Base-by-base conservation (phyloP, 2,113 vertebrate species). In the Myodes glareolus region DNA sequence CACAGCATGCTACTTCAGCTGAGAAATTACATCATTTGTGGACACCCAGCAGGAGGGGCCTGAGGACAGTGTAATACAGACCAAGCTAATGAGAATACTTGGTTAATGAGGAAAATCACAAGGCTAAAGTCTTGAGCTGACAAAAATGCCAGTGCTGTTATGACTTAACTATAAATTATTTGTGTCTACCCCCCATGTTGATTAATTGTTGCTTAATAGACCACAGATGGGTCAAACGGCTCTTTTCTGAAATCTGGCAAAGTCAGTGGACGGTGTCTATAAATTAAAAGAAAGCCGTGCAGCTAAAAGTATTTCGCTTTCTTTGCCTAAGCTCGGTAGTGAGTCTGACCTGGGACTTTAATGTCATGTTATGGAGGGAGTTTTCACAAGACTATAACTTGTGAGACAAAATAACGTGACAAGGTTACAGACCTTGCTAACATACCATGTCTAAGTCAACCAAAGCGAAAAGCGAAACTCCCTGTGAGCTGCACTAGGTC, bases 21-120 rank as follows among this genome's bases (percentile, higher is more conserved):
- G 75, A 76, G 47, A 70, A 85, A 76, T 96, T 95, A 91, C 72
- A 61, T 95, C 94, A 94, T 91, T 52, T 86, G 55, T 96, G 50
- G 86, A 72, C 4, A 1, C 82, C 91, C 89, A 96, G 89, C 68
- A 23, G 14, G 1, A 55, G 52, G 92, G 90, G 88, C 89, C 77
- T 67, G 81, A 95, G 81, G 67, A 82, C 72, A 68, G 3, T 1
- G 36, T 96, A 94, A 96, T 94, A 91, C 96, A 93, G 97, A 96
- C 97, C 92, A 95, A n/a, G 61, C 90, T 97, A 97, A 95, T 97
- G 96, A 98, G 94, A 90, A 92, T 86, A 89, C 45, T 95, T 94
- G 88, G 21, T 78, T 93, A 96, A 97, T 80, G 77, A 96, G 67
- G 45, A 91, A 29, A 61, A 47, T 93, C 58, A 58, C n/a, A 72